Evolutionary conservation across 2,797 vertebrate species (phyloP).

Genomic region (Alauda arvensis): DNA sequence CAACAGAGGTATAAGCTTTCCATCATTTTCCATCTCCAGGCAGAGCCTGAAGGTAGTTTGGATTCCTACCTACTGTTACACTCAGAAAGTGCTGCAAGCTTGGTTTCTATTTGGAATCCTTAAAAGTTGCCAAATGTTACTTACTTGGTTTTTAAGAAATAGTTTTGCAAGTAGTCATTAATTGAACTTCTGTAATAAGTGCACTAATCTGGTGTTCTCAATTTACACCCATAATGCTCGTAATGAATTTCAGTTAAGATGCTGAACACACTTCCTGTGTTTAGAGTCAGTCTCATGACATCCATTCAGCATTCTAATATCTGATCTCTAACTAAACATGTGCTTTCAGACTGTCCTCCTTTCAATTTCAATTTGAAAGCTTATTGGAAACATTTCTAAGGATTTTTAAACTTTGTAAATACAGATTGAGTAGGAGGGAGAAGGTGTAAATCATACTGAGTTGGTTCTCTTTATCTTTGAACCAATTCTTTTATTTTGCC

Average conservation of each 20-base stretch:
- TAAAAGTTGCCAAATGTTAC: background rate
- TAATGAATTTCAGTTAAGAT: background rate
- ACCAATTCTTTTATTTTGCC: background rate
- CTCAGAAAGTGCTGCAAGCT: background rate
- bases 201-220: background rate
- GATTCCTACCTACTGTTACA: background rate
- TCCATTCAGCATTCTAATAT: background rate
- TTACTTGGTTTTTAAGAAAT: background rate
- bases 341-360: background rate
- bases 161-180: background rate
- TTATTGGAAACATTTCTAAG: background rate
- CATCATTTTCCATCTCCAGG: background rate
- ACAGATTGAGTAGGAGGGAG: background rate
- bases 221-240: background rate
- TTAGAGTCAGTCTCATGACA: background rate
- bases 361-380: background rate
- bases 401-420: background rate
- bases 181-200: background rate
- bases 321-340: background rate
- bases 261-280: background rate
- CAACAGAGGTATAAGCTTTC: background rate
- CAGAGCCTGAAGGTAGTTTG: background rate
- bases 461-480: background rate
- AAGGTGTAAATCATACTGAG: background rate
- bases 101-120: background rate